phyloP scores from a whole-genome alignment of 1,140 invertebrate species.

The Thaumatotibia leucotreta region DNA sequence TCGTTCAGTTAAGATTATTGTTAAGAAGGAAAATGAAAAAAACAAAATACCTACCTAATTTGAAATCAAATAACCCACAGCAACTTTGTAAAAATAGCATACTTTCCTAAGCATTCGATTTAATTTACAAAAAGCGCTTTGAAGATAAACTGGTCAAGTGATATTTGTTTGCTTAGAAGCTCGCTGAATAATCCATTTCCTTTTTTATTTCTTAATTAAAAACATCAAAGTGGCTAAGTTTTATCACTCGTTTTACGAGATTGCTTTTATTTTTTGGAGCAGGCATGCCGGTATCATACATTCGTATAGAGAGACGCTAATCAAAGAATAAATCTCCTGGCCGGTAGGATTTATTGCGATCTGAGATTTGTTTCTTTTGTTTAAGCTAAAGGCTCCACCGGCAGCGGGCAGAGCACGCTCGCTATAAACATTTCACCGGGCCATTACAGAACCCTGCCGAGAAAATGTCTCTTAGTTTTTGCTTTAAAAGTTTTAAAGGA shows the following conservation, averaged over 20 bases:
- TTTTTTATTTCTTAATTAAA: constrained; percentile 12
- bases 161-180: constrained; percentile 8
- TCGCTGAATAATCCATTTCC: constrained; percentile 11
- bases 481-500: constrained; percentile 44
- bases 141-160: constrained; percentile 7
- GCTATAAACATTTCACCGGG: constrained; percentile 57
- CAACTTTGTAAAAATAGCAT: neutral
- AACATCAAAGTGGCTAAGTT: constrained; percentile 6
- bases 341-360: constrained; percentile 41
- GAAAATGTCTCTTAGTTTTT: constrained; percentile 48
- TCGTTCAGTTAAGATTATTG: neutral
- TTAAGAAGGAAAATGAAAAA: neutral
- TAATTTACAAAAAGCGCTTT: constrained; percentile 3
- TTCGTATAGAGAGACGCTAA: constrained; percentile 39
- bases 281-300: neutral
- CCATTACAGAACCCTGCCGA: constrained; percentile 45
- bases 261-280: neutral
- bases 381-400: constrained; percentile 16
- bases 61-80: neutral
- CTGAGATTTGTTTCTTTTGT: constrained; percentile 41
- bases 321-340: constrained; percentile 44
- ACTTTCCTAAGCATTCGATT: neutral
- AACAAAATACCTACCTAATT: neutral
- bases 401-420: constrained; percentile 29
- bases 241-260: neutral